Evolutionary conservation across 30 jellyfish, hydroid and myxozoan species (phyloP).

Genomic region (Turritopsis dohrnii): DNA sequence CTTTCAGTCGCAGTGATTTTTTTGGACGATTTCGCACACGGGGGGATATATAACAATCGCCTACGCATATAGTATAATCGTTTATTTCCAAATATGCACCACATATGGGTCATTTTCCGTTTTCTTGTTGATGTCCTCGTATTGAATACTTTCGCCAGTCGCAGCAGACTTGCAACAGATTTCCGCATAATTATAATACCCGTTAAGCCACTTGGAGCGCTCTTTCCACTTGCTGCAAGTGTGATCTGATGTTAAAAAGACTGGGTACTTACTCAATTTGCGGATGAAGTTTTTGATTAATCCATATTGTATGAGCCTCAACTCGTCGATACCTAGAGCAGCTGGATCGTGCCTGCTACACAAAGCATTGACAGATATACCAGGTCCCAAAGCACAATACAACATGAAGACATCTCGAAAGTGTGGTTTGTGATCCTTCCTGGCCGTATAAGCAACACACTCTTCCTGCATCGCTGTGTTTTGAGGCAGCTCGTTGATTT

Average conservation of each 20-base stretch:
- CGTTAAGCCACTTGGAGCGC: conserved; percentile 54
- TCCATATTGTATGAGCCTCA: conserved; percentile 59
- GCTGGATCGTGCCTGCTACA: conserved; percentile 75
- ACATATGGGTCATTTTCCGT: conserved; percentile 78
- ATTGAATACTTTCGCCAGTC: conserved; percentile 43
- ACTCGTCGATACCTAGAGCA: conserved; percentile 42
- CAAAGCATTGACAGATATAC: conserved; percentile 64
- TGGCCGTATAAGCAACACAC: conserved; percentile 63
- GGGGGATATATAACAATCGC: not conserved
- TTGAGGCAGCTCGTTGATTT: conserved; percentile 41
- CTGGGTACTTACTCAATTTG: conserved; percentile 66
- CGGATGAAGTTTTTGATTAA: conserved; percentile 52
- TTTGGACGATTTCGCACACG: too few relatives aligned
- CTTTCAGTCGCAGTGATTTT: too few relatives aligned
- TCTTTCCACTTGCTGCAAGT: conserved; percentile 28
- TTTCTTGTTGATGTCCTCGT: conserved; percentile 55
- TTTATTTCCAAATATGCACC: conserved; percentile 65
- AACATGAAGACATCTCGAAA: conserved; percentile 70
- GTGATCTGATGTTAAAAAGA: conserved; percentile 28
- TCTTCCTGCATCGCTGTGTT: conserved; percentile 64
- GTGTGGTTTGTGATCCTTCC: conserved; percentile 28
- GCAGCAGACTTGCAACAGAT: conserved; percentile 67
- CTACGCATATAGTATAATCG: not conserved
- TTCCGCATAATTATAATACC: conserved; percentile 65
- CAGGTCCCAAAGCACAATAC: conserved; percentile 88